Evolutionary conservation across 53 echinoderm and acorn worm species (phyloP).

Genomic region (Echinometra lucunter): DNA sequence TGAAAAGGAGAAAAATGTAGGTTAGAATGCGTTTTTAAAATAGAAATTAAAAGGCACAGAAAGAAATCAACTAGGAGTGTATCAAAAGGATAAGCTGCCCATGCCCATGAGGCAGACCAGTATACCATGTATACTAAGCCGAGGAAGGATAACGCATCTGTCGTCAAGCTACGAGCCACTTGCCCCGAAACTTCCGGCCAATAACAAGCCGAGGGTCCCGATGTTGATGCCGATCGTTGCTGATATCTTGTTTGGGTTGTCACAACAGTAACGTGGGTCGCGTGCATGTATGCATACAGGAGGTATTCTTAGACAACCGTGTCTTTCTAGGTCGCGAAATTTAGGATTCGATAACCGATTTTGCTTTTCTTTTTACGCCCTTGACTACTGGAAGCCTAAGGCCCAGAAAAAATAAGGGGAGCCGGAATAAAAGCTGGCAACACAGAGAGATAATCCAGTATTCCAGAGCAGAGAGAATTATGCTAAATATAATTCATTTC

Average conservation of each 20-base stretch:
- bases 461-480: too few species aligned
- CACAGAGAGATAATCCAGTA: neutral
- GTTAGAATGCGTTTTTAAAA: neutral
- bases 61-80: neutral
- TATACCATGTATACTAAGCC: neutral
- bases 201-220: conserved; percentile 36
- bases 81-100: neutral
- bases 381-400: neutral
- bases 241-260: conserved; percentile 41
- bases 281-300: neutral
- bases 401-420: neutral
- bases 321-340: conserved; percentile 11
- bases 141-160: neutral
- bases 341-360: conserved; percentile 16
- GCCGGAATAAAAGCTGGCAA: neutral
- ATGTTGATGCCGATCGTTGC: conserved; percentile 29
- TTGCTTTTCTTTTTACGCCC: neutral
- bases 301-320: conserved; percentile 19
- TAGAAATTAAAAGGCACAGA: neutral
- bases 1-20: neutral
- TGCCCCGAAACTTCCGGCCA: conserved; percentile 57
- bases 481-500: too few species aligned
- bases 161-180: conserved; percentile 46
- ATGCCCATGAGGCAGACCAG: neutral
- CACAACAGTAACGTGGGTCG: conserved; percentile 28